Conservation (phyloP, 2,113 vertebrate species). For the Fulmarus glacialis region DNA sequence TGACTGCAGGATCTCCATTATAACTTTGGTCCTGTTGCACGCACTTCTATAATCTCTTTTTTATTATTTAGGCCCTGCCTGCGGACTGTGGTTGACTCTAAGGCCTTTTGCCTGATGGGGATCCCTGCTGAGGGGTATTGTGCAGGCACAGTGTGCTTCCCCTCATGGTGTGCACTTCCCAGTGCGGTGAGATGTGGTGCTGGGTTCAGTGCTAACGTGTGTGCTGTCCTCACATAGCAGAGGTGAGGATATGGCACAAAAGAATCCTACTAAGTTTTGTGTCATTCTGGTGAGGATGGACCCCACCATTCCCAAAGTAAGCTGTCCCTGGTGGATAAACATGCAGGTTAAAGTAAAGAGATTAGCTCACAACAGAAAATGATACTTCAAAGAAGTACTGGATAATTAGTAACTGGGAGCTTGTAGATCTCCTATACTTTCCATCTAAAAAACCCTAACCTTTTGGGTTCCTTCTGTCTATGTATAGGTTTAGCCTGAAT, state of each 20-base stretch:
- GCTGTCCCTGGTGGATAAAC: neutral
- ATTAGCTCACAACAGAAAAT: neutral
- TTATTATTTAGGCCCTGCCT: neutral
- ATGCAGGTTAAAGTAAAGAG: neutral
- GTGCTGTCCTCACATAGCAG: neutral
- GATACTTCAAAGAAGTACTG: neutral
- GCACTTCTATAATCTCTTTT: neutral
- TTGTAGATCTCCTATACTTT: neutral
- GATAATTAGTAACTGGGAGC: neutral
- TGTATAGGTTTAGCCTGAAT: neutral
- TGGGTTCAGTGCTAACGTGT: rapidly evolving
- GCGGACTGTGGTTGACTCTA: neutral
- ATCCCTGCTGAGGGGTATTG: neutral
- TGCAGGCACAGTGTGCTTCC: neutral
- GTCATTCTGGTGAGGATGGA: neutral
- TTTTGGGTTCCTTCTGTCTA: neutral
- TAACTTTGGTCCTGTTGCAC: neutral
- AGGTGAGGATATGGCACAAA: neutral
- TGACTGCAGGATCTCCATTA: neutral
- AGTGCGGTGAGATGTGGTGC: neutral
- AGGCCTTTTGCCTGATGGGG: neutral
- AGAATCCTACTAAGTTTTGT: neutral
- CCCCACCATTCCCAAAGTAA: neutral
- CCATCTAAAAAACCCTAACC: neutral
- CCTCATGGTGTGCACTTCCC: neutral